Base-by-base conservation (phyloP, 2,113 vertebrate genomes). In the Acinonyx jubatus region DNA sequence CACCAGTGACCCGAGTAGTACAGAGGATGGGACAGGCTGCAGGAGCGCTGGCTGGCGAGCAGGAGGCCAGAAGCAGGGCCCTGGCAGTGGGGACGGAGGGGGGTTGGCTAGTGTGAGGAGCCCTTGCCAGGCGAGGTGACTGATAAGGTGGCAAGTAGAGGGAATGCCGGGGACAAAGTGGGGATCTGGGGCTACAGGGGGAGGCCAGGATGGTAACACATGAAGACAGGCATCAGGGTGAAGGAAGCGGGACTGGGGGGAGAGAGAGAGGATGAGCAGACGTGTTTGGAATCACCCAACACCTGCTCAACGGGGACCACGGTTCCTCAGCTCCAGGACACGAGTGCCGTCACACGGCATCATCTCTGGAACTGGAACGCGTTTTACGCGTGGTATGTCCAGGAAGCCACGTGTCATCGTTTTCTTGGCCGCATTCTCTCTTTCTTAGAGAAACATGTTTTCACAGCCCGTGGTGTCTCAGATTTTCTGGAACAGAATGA, bases 41-140 rank as follows among this genome's bases (percentile, higher is more conserved):
- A 66, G 48, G 33, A 57, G 9, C 3, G 0, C n/a, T 14, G 3
- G 3, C 0, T 5, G 66, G 36, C 1, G 7, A 23, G n/a, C n/a
- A 90, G 73, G 78, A 12, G 9, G 27, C 48, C 74, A 33, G 66
- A 48, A 76, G 10, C 23, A 48, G 23, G 52, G 65, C 41, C n/a
- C 2, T 0, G 45, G 23, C 27, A 18, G 3, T 80, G 36, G 38
- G 12, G 27, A 8, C 1, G 0, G 73, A 33, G 2, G 18, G 15
- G 57, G 31, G 19, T 14, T 31, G 73, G n/a, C 55, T 38, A 8
- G 21, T 13, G n/a, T 31, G 52, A n/a, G 50, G 41, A 68, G 13
- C 27, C 38, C 25, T 31, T 38, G 21, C 50, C 66, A 55, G 52
- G 10, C 2, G 25, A 48, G 13, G 16, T 21, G 45, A 33, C 61